Percentiles rank a stretch among this genome's conserved stretches.
Conservation (phyloP, 1,140 invertebrate genomes). For the Euschistus heros region DNA sequence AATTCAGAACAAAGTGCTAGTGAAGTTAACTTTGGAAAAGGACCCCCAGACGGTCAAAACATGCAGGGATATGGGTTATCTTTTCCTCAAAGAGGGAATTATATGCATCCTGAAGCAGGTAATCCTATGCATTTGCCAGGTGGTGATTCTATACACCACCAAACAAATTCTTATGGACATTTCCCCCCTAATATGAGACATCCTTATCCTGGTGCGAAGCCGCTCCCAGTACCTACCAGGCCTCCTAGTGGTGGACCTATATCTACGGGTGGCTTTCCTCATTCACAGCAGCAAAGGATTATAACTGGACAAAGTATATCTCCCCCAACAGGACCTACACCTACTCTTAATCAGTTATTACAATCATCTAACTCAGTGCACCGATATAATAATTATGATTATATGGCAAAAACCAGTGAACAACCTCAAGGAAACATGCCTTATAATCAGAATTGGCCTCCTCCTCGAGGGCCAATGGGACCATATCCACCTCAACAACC, state of each 20-base stretch:
- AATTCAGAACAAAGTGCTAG: constrained; percentile 34
- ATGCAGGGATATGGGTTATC: constrained; percentile 31
- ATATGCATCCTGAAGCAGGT: constrained; percentile 25
- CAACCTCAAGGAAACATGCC: constrained; percentile 26
- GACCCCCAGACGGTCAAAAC: constrained; percentile 30
- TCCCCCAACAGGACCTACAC: constrained; percentile 75
- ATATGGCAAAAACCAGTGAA: constrained; percentile 35
- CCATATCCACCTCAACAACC: constrained; percentile 42
- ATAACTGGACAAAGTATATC: constrained; percentile 51
- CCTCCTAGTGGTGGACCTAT: constrained; percentile 35
- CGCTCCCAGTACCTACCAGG: constrained; percentile 32
- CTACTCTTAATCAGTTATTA: constrained; percentile 79
- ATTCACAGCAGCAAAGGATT: constrained; percentile 39
- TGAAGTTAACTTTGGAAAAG: constrained; percentile 31
- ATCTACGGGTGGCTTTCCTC: constrained; percentile 28
- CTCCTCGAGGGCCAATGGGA: constrained; percentile 35
- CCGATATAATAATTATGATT: constrained; percentile 41
- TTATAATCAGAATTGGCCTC: constrained; percentile 30
- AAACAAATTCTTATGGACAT: constrained; percentile 28
- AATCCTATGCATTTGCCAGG: constrained; percentile 25
- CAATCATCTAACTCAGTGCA: constrained; percentile 59
- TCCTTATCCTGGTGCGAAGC: constrained; percentile 32
- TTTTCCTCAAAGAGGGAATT: constrained; percentile 26
- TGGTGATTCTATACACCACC: constrained; percentile 25
- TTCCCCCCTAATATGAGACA: constrained; percentile 31